Base-by-base conservation (phyloP, 2,888 invertebrate species). In the Tenthredo amoena region DNA sequence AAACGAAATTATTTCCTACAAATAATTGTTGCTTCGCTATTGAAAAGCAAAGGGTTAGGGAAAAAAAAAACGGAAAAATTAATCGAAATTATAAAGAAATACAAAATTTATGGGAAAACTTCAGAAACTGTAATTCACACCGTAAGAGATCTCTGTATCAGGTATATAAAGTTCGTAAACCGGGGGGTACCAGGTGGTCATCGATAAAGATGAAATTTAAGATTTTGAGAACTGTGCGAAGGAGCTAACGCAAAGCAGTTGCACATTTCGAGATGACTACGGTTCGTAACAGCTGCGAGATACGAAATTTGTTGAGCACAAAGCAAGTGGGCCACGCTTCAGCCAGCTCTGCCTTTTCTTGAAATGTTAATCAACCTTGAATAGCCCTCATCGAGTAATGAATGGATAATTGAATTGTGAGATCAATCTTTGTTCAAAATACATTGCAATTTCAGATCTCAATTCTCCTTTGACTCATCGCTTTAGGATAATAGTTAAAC, bases 251-350 rank as follows among this genome's bases (percentile, higher is more conserved):
- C 40, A 50, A 12, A 18, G 77, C 31, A 55, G 31, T 50, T 26
- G 77, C 50, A 34, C 18, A 77, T 21, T 55, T 55, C 31, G 21
- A 7, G 15, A 50, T n/a, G 6, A 6, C 3, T 21, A 55, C 34
- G 68, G 55, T 85, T 83, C 43, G 77, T n/a, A 92, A 92, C 93
- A 93, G 93, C 93, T 93, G 93, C 91, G 88, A 90, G 88, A 89
- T 91, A 88, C 83, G 89, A 87, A 88, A 89, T 88, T 88, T 86
- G 89, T 91, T 89, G 88, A 87, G 89, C 88, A 89, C 88, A 88
- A 87, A 89, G 91, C 91, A 92, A 91, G 92, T 92, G 91, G 90
- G 88, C 89, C 89, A 87, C 89, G 85, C 89, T 88, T 76, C 76
- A 50, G 82, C 74, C 84, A 62, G 47, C 62, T 68, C 85, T 62